Base-by-base conservation (phyloP, 2,888 invertebrate species). In the Isotomurus palustris region DNA sequence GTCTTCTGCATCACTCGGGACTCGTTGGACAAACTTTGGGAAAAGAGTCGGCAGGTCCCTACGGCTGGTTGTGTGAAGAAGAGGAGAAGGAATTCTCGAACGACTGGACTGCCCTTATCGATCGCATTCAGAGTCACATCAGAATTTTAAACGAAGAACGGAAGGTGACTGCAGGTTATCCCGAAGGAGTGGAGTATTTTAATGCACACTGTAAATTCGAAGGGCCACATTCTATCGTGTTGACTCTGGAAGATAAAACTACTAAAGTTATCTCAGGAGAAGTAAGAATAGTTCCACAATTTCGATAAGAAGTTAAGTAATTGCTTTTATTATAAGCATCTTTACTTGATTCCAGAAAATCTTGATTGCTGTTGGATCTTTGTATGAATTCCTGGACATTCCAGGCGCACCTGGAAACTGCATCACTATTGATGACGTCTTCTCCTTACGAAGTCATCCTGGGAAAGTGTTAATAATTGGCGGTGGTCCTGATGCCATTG, bases 1-100 rank as follows among this genome's bases (percentile, higher is more conserved):
- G 96, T 75, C 78, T 97, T 61, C 94, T 97, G 93, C 96, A 96
- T 75, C 91, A 93, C 74, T 94, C 94, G 44, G 88, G 95, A 0
- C 75, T 94, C 36, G 78, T 93, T 10, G 14, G 60, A 45, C 51
- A 36, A 45, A 25, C 22, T 24, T 4, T 51, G 6, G 47, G 28
- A 12, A 27, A 47, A n/a, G 24, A 44, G 19, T 35, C 41, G 6
- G 22, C 50, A 12, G 1, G 17, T 2, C 28, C 50, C 5, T 56
- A 43, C 21, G 56, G 56, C n/a, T 48, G 27, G 43, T 21, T 48
- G 4, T 8, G 27, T 0, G 4, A 22, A n/a, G 32, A 44, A 6
- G 12, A n/a, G 10, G 17, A 40, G 19, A 17, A 40, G 6, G 8
- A 25, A 12, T 47, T 47, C 17, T 6, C 71, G 6, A 78, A 79